Conservation (phyloP, 2,797 vertebrate species). For the Decapterus maruadsi region DNA sequence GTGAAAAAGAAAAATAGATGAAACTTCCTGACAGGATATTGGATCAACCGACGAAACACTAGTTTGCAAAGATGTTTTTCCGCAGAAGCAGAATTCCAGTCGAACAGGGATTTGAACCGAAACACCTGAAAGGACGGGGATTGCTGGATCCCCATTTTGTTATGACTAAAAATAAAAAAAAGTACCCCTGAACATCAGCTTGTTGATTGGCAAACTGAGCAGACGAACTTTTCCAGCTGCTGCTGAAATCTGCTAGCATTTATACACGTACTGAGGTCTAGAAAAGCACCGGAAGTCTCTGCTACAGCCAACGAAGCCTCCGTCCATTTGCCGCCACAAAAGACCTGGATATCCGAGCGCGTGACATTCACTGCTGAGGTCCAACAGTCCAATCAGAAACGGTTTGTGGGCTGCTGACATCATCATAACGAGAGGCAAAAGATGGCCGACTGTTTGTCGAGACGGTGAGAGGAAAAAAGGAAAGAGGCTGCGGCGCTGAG, state of each 20-base stretch:
- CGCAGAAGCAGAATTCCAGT: neutral
- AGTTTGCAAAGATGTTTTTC: neutral
- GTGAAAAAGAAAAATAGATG: neutral
- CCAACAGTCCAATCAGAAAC: constrained; percentile 37
- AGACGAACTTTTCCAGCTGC: neutral
- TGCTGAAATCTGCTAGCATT: constrained; percentile 8
- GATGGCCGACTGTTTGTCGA: neutral
- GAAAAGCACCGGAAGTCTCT: constrained; percentile 16
- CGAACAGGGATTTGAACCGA: neutral
- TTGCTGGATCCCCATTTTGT: neutral
- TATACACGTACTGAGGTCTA: neutral
- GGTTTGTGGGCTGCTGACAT: constrained; percentile 37
- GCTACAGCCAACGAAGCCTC: neutral
- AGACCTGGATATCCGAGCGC: constrained; percentile 38
- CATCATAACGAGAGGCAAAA: constrained; percentile 35
- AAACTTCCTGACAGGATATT: neutral
- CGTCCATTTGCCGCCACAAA: neutral
- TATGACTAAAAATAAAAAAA: neutral
- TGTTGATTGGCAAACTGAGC: constrained; percentile 7
- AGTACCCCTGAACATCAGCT: constrained; percentile 23
- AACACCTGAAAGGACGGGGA: neutral
- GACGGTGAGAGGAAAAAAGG: no score
- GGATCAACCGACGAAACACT: neutral
- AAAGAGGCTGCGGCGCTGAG: constrained; percentile 25
- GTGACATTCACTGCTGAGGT: constrained; percentile 13